phyloP scores from a whole-genome alignment of 1,140 invertebrate genomes.

The Acyrthosiphon pisum region DNA sequence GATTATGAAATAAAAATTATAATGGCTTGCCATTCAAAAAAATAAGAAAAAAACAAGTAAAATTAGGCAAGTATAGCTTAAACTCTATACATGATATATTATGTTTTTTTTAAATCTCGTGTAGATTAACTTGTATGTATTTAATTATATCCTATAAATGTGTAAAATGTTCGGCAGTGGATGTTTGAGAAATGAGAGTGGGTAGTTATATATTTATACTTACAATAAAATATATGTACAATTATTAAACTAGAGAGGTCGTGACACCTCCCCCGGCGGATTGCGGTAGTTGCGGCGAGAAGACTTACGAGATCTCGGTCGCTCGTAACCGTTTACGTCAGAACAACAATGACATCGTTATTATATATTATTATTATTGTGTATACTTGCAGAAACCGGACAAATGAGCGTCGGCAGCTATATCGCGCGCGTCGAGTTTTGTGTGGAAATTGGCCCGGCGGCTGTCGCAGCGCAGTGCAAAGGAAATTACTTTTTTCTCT shows the following conservation, averaged over 20 bases:
- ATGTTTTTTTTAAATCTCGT: background rate
- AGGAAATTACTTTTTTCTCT: slow-evolving; percentile 48
- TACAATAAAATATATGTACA: slow-evolving; percentile 4
- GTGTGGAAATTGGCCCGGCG: slow-evolving; percentile 8
- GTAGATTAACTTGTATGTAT: background rate
- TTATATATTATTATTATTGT: background rate
- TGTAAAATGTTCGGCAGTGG: background rate
- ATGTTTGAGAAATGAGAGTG: background rate
- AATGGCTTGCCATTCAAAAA: background rate
- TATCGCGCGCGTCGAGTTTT: background rate
- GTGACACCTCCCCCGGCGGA: background rate
- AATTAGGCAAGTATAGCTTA: background rate
- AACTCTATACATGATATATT: background rate
- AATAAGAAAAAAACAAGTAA: background rate
- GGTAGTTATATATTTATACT: background rate
- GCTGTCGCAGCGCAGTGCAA: background rate
- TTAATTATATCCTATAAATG: background rate
- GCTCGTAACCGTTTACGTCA: background rate
- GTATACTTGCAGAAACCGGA: slow-evolving; percentile 4
- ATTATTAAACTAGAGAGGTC: background rate
- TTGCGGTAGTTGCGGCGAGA: background rate
- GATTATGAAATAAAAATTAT: too few relatives aligned
- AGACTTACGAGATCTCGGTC: background rate
- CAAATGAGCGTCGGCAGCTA: background rate
- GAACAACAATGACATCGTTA: background rate